These are phyloP conservation scores for Eulemur macaco DNA, from an alignment of 2,113 vertebrate genomes.

Conservation along the genomic window DNA sequence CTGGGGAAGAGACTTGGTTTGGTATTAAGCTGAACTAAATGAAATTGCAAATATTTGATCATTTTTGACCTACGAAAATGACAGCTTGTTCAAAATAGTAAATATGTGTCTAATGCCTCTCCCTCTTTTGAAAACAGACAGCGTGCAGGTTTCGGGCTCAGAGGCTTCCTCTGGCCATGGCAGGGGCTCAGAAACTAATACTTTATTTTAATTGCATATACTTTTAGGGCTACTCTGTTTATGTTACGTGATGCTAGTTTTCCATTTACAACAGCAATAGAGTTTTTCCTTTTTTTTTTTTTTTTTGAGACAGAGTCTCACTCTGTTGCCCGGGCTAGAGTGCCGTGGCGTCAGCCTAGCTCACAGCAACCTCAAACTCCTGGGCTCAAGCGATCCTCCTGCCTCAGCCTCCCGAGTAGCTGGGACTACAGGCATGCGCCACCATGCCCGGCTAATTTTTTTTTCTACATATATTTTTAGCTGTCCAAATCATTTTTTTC, in stretches of 20 bases:
- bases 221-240: not conserved
- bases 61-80: not conserved
- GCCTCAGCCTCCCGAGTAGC: too few relatives aligned
- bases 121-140: not conserved
- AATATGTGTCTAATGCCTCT: not conserved
- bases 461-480: too few relatives aligned
- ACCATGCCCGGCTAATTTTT: too few relatives aligned
- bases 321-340: too few relatives aligned
- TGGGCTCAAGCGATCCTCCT: too few relatives aligned
- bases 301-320: too few relatives aligned
- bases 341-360: too few relatives aligned
- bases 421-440: too few relatives aligned
- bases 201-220: not conserved
- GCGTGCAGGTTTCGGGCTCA: not conserved
- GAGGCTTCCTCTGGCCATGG: not conserved
- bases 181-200: not conserved
- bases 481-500: too few relatives aligned
- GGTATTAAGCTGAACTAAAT: conserved; percentile 7
- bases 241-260: not conserved
- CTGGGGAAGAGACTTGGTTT: not conserved
- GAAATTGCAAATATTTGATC: conserved; percentile 19
- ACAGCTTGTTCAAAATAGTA: not conserved
- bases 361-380: too few relatives aligned
- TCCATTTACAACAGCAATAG: not conserved
- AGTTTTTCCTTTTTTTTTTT: not conserved